phyloP scores from a whole-genome alignment of 2,113 vertebrate genomes.

The Marcusenius ussheri region DNA sequence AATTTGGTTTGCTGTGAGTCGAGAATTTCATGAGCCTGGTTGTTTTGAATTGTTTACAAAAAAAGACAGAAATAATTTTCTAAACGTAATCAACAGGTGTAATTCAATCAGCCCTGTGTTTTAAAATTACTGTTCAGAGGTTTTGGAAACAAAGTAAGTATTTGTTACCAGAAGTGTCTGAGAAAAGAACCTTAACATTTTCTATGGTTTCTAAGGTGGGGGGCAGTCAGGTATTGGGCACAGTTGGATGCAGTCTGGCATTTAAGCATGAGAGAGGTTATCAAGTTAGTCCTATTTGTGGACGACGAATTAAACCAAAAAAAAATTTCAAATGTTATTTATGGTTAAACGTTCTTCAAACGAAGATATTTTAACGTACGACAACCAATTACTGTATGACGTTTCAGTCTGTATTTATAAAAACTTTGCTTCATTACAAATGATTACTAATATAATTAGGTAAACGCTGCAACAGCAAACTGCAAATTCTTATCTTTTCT shows the following conservation, averaged over 20 bases:
- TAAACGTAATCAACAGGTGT: not conserved
- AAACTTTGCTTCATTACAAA: not conserved
- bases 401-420: not conserved
- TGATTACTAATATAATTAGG: not conserved
- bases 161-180: not conserved
- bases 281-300: not conserved
- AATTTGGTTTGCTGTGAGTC: not conserved
- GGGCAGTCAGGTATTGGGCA: not conserved
- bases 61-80: not conserved
- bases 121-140: not conserved
- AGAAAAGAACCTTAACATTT: not conserved
- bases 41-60: not conserved
- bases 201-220: not conserved
- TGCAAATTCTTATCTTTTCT: not conserved
- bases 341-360: not conserved
- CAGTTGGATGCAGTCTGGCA: not conserved
- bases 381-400: not conserved
- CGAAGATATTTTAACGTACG: not conserved
- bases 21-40: not conserved
- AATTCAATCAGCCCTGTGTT: not conserved
- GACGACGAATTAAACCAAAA: not conserved
- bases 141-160: not conserved
- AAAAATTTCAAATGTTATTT: not conserved
- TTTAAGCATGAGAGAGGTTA: not conserved
- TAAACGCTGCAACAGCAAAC: not conserved